phyloP scores from a whole-genome alignment of 1,140 invertebrate species.

The Hetaerina americana region DNA sequence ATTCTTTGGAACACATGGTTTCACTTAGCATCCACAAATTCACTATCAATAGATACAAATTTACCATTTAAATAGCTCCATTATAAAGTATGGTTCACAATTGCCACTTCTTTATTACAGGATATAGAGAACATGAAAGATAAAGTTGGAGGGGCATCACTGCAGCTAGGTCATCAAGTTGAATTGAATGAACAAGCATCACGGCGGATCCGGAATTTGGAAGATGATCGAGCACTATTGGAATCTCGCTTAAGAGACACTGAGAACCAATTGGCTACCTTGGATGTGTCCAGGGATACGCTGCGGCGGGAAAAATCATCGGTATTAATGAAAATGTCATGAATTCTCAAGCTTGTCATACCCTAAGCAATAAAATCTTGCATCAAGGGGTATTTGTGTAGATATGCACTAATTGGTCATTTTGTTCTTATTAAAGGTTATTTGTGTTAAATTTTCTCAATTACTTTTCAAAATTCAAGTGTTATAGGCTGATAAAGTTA shows the following conservation, averaged over 20 bases:
- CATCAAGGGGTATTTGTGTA: too few species aligned
- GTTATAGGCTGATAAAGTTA: too few species aligned
- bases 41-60: not conserved
- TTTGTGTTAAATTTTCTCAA: too few species aligned
- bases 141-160: constrained; percentile 13
- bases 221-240: constrained; percentile 51
- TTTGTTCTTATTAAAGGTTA: too few species aligned
- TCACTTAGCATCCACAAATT: not conserved
- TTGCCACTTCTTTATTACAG: constrained; percentile 10
- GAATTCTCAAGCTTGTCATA: not conserved
- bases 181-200: not conserved
- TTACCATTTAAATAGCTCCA: not conserved
- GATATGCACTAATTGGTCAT: too few species aligned
- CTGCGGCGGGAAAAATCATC: constrained; percentile 46
- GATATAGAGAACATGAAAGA: constrained; percentile 18
- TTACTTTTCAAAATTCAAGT: too few species aligned
- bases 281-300: constrained; percentile 46
- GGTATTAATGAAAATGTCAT: not conserved
- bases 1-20: not conserved
- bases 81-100: not conserved
- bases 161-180: not conserved
- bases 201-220: constrained; percentile 25
- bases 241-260: constrained; percentile 54
- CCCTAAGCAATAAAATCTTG: too few species aligned
- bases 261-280: constrained; percentile 50